These are phyloP conservation scores for Nycticorax nycticorax DNA, from an alignment of 2,113 vertebrate species.

Conservation along the genomic window DNA sequence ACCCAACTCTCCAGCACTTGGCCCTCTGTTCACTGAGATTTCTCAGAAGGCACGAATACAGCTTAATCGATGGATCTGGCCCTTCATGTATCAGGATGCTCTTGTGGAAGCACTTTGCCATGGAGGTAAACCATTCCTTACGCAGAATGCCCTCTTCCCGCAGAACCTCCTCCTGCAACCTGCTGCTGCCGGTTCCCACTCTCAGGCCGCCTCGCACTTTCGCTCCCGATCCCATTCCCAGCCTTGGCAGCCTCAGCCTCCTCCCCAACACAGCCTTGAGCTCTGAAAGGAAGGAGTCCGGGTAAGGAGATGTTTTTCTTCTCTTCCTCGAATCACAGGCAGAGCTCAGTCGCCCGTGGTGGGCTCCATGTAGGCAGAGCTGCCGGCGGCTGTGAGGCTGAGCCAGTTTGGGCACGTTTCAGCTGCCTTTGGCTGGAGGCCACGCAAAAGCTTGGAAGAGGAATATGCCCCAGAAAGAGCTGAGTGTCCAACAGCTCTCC, in stretches of 20 bases:
- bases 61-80: not conserved
- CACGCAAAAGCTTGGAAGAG: not conserved
- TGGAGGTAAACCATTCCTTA: not conserved
- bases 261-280: not conserved
- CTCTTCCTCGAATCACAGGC: not conserved
- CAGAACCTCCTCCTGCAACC: not conserved
- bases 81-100: not conserved
- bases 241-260: not conserved
- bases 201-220: rapidly evolving
- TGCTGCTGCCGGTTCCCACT: not conserved
- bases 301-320: slow-evolving; percentile 6
- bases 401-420: not conserved
- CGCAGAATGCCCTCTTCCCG: not conserved
- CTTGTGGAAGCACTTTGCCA: not conserved
- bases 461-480: not conserved
- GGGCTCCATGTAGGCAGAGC: slow-evolving; percentile 23
- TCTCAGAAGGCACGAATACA: not conserved
- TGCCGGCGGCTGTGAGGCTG: not conserved
- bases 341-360: not conserved
- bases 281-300: not conserved
- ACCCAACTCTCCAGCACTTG: not conserved
- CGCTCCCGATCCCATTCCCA: not conserved
- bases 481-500: not conserved
- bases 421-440: not conserved
- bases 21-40: not conserved